Evolutionary conservation across 2,797 vertebrate genomes (phyloP).

Genomic region (Meda fulgida): DNA sequence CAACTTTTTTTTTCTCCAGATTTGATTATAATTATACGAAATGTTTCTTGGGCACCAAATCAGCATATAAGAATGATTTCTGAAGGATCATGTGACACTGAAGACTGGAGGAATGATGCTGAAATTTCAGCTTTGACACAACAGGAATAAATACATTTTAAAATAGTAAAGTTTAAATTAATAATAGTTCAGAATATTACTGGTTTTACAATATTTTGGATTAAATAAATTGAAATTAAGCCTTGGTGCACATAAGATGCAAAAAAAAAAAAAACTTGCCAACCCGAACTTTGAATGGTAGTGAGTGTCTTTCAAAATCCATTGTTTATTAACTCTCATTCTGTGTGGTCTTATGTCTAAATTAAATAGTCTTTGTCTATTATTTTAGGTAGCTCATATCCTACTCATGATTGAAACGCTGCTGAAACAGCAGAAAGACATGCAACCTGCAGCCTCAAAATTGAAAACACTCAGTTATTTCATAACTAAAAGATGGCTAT

Average conservation of each 20-base stretch:
- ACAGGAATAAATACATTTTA: neutral
- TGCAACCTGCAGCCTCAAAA: neutral
- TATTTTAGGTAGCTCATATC: neutral
- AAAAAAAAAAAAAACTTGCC: neutral
- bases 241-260: too few relatives aligned
- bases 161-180: neutral
- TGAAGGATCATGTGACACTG: slow-evolving; percentile 4
- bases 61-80: neutral
- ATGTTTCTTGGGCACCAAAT: neutral
- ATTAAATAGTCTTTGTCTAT: neutral
- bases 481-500: neutral
- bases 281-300: neutral
- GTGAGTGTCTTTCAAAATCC: neutral
- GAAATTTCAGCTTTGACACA: neutral
- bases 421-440: neutral
- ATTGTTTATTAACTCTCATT: slow-evolving; percentile 13
- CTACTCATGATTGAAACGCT: neutral
- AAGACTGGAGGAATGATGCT: neutral
- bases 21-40: neutral
- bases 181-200: neutral
- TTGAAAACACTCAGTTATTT: neutral
- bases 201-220: neutral
- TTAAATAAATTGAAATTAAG: neutral
- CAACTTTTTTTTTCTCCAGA: neutral
- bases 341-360: neutral